These are phyloP conservation scores for Colaptes auratus DNA, from an alignment of 2,113 vertebrate genomes.

Conservation along the genomic window DNA sequence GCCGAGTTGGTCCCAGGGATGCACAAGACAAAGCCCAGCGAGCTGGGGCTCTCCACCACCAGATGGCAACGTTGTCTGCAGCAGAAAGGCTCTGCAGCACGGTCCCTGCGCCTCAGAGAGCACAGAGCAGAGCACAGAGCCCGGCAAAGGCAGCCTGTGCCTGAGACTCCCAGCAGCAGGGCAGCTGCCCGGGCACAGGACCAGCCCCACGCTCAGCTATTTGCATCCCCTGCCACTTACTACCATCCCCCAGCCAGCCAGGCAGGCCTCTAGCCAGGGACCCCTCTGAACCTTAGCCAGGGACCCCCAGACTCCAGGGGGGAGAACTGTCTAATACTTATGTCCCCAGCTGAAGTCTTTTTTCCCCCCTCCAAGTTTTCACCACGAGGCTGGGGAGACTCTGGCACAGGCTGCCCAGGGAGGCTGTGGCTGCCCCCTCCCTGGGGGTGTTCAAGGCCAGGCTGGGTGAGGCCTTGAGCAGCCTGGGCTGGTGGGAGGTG, in stretches of 20 bases:
- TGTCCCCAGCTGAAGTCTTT: background rate
- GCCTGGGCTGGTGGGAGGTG: no score
- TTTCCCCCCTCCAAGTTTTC: background rate
- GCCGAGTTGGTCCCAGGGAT: background rate
- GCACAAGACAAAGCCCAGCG: background rate
- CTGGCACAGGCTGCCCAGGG: no score
- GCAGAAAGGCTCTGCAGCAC: background rate
- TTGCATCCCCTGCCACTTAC: background rate
- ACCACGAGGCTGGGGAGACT: background rate
- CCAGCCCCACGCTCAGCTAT: background rate
- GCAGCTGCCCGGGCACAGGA: background rate
- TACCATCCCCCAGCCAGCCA: no score
- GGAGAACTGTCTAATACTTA: background rate
- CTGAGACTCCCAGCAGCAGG: background rate
- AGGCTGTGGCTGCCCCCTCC: no score
- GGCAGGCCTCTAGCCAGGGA: background rate
- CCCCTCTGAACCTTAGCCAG: background rate
- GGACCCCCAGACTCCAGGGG: background rate
- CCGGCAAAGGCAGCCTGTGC: background rate
- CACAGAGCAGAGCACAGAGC: background rate
- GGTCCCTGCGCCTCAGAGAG: no score
- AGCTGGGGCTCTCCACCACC: slow-evolving; percentile 39
- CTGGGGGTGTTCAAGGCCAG: no score
- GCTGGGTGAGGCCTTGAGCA: no score
- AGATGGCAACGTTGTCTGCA: slow-evolving; percentile 73